phyloP scores from a whole-genome alignment of 2,888 invertebrate genomes.

The Anthoptus insignis region DNA sequence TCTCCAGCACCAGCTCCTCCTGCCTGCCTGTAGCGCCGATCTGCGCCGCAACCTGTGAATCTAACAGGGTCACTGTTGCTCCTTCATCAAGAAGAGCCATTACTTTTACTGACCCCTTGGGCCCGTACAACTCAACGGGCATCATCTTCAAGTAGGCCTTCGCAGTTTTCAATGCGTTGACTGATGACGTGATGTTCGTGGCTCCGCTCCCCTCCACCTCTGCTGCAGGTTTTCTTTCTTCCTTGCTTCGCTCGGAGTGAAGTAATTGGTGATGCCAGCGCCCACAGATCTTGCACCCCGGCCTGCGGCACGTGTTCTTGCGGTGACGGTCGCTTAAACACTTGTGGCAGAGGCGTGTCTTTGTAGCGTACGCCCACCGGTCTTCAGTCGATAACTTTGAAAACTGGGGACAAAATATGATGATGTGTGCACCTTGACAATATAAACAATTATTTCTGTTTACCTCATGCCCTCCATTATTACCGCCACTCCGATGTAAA shows the following conservation, averaged over 20 bases:
- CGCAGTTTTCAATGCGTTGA: not conserved
- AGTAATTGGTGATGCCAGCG: too few species aligned
- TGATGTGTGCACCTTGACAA: not conserved
- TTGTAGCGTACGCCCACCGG: too few species aligned
- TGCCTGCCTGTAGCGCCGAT: slow-evolving; percentile 11
- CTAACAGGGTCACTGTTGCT: not conserved
- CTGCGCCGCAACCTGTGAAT: not conserved
- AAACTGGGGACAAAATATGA: not conserved
- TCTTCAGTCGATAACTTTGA: too few species aligned
- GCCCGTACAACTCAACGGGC: slow-evolving; percentile 2
- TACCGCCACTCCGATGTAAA: not conserved
- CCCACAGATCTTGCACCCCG: too few species aligned
- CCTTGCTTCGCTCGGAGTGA: too few species aligned
- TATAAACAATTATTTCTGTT: not conserved
- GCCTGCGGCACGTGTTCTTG: too few species aligned
- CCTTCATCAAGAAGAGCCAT: slow-evolving; percentile 11
- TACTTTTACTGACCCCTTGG: not conserved
- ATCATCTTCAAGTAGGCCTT: slow-evolving; percentile 9
- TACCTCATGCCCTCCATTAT: not conserved
- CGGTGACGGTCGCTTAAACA: too few species aligned
- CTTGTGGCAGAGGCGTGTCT: too few species aligned
- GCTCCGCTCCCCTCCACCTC: too few species aligned
- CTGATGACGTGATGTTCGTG: not conserved
- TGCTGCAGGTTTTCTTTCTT: too few species aligned
- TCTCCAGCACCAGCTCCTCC: slow-evolving; percentile 2